Evolutionary conservation across 2,113 vertebrate genomes (phyloP).

Genomic region (Corythornis cristatus): DNA sequence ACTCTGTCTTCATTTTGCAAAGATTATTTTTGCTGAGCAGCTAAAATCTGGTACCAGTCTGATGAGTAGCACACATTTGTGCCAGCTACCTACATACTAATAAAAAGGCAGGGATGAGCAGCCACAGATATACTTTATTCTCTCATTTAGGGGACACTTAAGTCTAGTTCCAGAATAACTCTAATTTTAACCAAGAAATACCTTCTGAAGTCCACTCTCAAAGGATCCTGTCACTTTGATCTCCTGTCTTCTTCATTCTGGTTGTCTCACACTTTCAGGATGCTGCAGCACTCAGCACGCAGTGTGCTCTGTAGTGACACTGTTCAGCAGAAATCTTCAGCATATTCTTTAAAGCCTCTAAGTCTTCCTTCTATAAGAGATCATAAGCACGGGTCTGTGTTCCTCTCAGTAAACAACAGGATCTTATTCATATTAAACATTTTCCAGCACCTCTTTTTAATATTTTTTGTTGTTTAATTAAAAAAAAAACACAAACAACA

Average conservation of each 20-base stretch:
- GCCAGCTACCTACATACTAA: background rate
- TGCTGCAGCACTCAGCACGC: background rate
- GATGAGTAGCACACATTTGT: background rate
- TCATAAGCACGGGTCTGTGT: background rate
- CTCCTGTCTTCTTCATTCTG: background rate
- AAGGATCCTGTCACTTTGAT: background rate
- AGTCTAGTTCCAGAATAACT: background rate
- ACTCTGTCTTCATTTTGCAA: background rate
- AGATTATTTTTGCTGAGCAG: background rate
- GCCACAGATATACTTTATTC: background rate
- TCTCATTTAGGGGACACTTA: background rate
- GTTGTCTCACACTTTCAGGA: background rate
- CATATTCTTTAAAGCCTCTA: background rate
- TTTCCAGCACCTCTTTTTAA: background rate
- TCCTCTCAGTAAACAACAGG: background rate
- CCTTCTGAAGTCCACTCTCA: background rate
- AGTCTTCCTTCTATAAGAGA: background rate
- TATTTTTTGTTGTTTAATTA: background rate
- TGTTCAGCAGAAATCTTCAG: background rate
- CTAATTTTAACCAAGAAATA: background rate
- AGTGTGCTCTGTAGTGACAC: rapidly evolving
- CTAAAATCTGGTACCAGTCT: background rate
- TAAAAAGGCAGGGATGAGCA: background rate
- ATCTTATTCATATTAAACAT: background rate
- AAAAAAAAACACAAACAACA: background rate